Base-by-base conservation (phyloP, 1,140 invertebrate species). In the Aleiodes sp. region DNA sequence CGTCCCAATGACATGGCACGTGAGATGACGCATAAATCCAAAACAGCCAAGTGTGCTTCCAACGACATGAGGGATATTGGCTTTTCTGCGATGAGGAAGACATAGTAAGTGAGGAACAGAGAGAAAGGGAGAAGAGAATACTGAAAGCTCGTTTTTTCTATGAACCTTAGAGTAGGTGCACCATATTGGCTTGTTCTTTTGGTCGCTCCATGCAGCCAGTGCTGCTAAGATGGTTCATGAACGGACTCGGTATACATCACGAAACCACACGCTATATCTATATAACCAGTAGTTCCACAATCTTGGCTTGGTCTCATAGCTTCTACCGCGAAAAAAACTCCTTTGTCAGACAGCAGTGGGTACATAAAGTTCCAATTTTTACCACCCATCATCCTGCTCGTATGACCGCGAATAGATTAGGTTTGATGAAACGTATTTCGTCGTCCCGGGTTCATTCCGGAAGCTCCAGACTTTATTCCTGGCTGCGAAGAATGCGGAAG, bases 51-150 rank as follows among this genome's bases (percentile, higher is more conserved):
- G 46, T 19, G 19, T 52, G 19, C 26, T 21, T 29, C 28, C n/a
- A 59, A 59, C 4, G 26, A 59, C 56, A 59, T 31, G 14, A 59
- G 16, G n/a, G 28, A 59, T 59, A 59, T 59, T 59, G 56, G 56
- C 28, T 59, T 16, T 28, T 1, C 26, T 59, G 28, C 29, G 56
- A 59, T 59, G 56, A 28, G 16, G 56, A 59, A 59, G 56, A 24
- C 24, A 33, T 33, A 59, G 46, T 21, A 16, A n/a, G 14, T 10
- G n/a, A 31, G 28, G n/a, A 31, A 28, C 29, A 31, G n/a, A n/a
- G 28, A 59, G n/a, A 33, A 33, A 33, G 12, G 12, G 7, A 33
- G 31, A 33, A 7, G 1, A 33, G 31, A 8, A 33, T 33, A 33
- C 28, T 31, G 24, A 29, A 29, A 26, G 2, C 6, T 43, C 9